Percentiles rank a stretch among this genome's conserved stretches.
phyloP scores from a whole-genome alignment of 2,888 invertebrate genomes.

The Rambutsinella grinnellia region DNA sequence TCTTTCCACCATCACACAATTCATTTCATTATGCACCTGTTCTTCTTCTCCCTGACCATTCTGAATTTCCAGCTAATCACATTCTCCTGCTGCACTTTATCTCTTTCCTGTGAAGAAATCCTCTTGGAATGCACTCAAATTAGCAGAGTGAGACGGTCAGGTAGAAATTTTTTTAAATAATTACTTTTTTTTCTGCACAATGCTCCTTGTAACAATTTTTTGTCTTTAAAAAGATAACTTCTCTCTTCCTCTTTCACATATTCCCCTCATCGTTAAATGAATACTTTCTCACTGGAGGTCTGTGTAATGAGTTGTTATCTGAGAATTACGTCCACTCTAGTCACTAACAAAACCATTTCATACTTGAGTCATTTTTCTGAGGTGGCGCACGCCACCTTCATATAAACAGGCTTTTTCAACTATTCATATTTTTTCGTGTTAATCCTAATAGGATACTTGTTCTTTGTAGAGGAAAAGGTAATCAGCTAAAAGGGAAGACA shows the following conservation, averaged over 20 bases:
- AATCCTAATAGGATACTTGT: constrained; percentile 23
- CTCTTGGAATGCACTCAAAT: too few relatives aligned
- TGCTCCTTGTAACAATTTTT: background rate
- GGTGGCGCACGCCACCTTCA: too few relatives aligned
- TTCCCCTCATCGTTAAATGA: background rate
- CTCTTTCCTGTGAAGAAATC: too few relatives aligned
- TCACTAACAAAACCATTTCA: too few relatives aligned
- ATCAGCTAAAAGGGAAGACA: constrained; percentile 10
- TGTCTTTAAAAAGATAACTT: background rate
- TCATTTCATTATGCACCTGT: too few relatives aligned
- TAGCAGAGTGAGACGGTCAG: background rate
- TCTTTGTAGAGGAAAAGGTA: background rate
- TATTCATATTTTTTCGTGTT: background rate
- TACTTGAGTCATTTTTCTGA: background rate
- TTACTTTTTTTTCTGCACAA: background rate
- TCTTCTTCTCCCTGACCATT: too few relatives aligned
- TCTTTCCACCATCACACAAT: constrained; percentile 19
- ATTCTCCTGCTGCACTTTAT: too few relatives aligned
- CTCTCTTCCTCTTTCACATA: background rate
- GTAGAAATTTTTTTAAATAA: background rate
- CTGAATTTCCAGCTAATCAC: too few relatives aligned
- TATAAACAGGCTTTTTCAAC: too few relatives aligned
- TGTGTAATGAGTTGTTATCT: background rate
- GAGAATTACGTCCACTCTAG: too few relatives aligned
- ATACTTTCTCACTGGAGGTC: constrained; percentile 46